Base-by-base conservation (phyloP, 2,888 invertebrate species). In the Pachymerium ferrugineum region DNA sequence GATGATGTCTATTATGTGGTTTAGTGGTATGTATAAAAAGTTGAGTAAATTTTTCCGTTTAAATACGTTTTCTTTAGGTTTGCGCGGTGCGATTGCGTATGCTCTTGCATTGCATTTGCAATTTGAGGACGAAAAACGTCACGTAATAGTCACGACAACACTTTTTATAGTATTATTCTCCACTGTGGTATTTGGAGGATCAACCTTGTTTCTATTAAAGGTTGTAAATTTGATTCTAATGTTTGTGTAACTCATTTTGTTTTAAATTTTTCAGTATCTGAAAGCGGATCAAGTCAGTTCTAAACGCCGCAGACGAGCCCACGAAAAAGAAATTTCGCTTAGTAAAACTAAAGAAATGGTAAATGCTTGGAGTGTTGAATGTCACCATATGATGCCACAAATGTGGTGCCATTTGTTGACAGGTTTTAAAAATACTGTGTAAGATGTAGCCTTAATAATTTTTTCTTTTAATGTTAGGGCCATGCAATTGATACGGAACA, bases 1-100 rank as follows among this genome's bases (percentile, higher is more conserved):
- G 84, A 97, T 96, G 94, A 97, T 97, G 89, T 97, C 97, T 80
- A 96, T 98, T 75, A 98, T 98, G 97, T 98, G 97, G 97, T 97
- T 97, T 82, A 96, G 96, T 82, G 93, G 90, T 89, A 82, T 83
- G 85, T 83, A 74, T 47, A 72, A 33, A 8, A 29, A 28, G 6
- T n/a, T 28, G 12, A 38, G 4, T 38, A 16, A 8, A 2, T 1
- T 35, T 35, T 16, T 14, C 16, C 16, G 62, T 14, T 14, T 14
- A 62, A 14, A 8, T 68, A 29, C 29, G 29, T 30, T 70, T 1
- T 31, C 19, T 1, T 6, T 19, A 84, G 95, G 97, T 68, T 84
- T 98, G 76, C 87, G 98, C 74, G 98, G 98, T 38, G 98, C 98
- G 8, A 97, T 99, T 82, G 97, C 98, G 0, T 99, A 99, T 84